These are phyloP conservation scores for Scaptomyza flava DNA, from an alignment of 2,888 invertebrate species.

Conservation along the genomic window DNA sequence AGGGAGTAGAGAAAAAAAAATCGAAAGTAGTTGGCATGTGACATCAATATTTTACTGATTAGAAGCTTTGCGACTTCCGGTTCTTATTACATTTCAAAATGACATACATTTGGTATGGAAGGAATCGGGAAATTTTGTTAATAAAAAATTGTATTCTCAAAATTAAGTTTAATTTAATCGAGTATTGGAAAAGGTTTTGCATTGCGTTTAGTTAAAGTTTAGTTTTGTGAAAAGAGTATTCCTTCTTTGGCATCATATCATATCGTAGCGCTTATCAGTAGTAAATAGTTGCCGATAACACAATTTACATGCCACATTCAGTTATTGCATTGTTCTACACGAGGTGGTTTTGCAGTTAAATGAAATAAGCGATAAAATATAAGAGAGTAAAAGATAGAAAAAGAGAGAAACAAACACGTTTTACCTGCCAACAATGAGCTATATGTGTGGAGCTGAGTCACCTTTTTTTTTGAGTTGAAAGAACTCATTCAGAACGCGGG, in stretches of 20 bases:
- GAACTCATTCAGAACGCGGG: constrained; percentile 46
- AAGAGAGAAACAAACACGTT: constrained; percentile 56
- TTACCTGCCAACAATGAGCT: constrained; percentile 49
- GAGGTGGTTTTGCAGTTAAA: constrained; percentile 37
- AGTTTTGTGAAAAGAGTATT: constrained; percentile 6
- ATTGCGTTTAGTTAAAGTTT: too few species aligned
- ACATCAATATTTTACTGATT: constrained; percentile 57
- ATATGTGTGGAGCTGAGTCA: constrained; percentile 53
- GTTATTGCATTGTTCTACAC: constrained; percentile 36
- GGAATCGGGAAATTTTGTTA: too few species aligned
- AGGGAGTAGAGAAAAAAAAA: constrained; percentile 25
- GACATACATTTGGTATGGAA: too few species aligned
- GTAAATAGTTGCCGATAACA: constrained; percentile 52
- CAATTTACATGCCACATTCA: constrained; percentile 60
- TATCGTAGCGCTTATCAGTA: constrained; percentile 39
- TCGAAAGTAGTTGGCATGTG: constrained; percentile 57
- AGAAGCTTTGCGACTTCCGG: constrained; percentile 13
- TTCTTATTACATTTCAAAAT: constrained; percentile 1
- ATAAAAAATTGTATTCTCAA: too few species aligned
- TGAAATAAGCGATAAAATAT: constrained; percentile 38
- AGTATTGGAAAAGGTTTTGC: too few species aligned
- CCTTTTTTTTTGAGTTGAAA: constrained; percentile 55
- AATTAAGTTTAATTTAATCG: too few species aligned
- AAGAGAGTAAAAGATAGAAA: constrained; percentile 4
- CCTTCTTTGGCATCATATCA: constrained; percentile 26